Base-by-base conservation (phyloP, 2,113 vertebrate genomes). In the Sceloporus undulatus region DNA sequence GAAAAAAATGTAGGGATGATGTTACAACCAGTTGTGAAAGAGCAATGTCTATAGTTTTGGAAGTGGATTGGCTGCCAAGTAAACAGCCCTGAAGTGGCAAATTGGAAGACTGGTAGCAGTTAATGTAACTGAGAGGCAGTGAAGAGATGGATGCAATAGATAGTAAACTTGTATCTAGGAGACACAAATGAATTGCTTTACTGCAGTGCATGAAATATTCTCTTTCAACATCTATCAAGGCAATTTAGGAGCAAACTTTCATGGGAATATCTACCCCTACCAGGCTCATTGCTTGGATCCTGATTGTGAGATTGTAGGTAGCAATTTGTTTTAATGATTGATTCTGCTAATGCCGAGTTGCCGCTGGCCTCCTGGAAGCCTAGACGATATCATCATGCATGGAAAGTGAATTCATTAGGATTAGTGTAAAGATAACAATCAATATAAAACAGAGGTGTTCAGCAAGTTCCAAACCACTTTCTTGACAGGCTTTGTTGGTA, bases 261-360 rank as follows among this genome's bases (percentile, higher is more conserved):
- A 66, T 74, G 34, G 52, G 56, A 88, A 89, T 77, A 68, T 92
- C 71, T 76, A 92, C 23, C 11, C 54, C 76, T 77, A 89, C 42
- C 9, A 85, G 74, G 13, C 34, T 92, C 18, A 42, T 78, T 83
- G 23, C 27, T 40, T 93, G 82, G 10, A 59, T 94, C 94, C 80
- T 89, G 75, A 78, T 90, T 62, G 83, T 80, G 84, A 90, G 10
- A 48, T 74, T 91, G 9, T 86, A 71, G 82, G 38, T 89, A 84
- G 84, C 82, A 91, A 82, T 88, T 92, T 91, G 4, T 70, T 91
- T 94, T 90, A 88, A 85, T 91, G 66, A 83, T 92, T 92, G 27
- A 84, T 93, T 90, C 90, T 10, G 34, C 0, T 86, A 92, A 76
- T 86, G 54, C 7, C 66, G 25, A 56, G 18, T 90, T 91, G 83